Evolutionary conservation across 2,888 invertebrate genomes (phyloP), one percentile per base, ranked within the genome.

Genomic region (Hoplodrina ambigua): DNA sequence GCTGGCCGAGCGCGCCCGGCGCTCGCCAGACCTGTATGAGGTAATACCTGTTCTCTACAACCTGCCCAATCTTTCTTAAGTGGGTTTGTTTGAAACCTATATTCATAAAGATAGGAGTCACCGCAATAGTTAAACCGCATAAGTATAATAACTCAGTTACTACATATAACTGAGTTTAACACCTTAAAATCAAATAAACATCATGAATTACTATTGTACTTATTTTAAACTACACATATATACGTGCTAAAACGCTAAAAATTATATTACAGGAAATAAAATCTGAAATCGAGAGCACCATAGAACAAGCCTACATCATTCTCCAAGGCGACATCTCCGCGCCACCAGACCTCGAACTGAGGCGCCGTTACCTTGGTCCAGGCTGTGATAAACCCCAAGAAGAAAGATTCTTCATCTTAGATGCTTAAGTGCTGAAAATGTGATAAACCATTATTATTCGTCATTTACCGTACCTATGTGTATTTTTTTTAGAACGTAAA

Each of bases 321-420:
- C 93, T 97, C 78, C 94, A 95, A 83, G 95, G 95, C 70, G 96
- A 96, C 83, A 90, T 96, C 76, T 94, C 96, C 17, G 95, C 96
- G 63, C 96, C 96, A 10, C 93, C 93, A 68, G 96, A 95, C 86
- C 91, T 96, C 54, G 94, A 94, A 81, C 85, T 95, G 59, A 85
- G 96, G 80, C 89, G 88, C 72, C 92, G 88, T 62, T 96, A 96
- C 88, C 93, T 96, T 72, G 95, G 96, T 72, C 92, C 94, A 49
- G 94, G 93, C 87, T 92, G 94, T 87, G 93, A 94, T 77, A 95
- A 93, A 87, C 89, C 95, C 71, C 94, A 90, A 50, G 89, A 93
- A 87, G 95, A 96, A 82, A 89, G 94, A 83, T 95, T 96, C 82
- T 92, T 93, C 74, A 94, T 95, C 76, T 91, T 96, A 25, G 91